These are phyloP conservation scores for Cepphus grylle DNA, from an alignment of 2,113 vertebrate genomes.

Conservation along the genomic window DNA sequence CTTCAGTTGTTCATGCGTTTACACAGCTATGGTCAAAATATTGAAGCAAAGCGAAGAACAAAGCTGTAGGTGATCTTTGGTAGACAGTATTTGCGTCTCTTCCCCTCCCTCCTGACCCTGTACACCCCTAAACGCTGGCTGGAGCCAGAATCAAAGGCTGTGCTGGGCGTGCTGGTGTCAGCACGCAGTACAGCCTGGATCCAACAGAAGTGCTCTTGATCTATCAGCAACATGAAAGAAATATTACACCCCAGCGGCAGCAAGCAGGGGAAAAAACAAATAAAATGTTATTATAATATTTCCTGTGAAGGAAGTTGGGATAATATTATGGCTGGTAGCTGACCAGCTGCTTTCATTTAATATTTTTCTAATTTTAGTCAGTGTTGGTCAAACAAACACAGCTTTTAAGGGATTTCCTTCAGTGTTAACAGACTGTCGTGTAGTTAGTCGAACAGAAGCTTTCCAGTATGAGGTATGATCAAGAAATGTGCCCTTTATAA, in stretches of 20 bases:
- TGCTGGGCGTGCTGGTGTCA: not conserved
- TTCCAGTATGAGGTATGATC: conserved; percentile 33
- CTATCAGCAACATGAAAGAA: conserved; percentile 20
- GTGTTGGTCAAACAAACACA: conserved; percentile 63
- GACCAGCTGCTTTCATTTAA: conserved; percentile 66
- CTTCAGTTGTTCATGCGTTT: not conserved
- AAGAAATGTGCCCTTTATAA: conserved; percentile 16
- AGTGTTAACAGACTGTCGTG: conserved; percentile 26
- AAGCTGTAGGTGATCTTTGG: not conserved
- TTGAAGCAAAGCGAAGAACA: not conserved
- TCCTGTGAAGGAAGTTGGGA: conserved; percentile 53
- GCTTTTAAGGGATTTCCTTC: conserved; percentile 59
- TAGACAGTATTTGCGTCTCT: not conserved
- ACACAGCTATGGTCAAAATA: not conserved
- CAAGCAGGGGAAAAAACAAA: conserved; percentile 17
- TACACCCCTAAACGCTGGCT: not conserved
- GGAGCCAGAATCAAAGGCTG: not conserved
- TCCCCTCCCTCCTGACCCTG: not conserved
- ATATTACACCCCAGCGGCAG: conserved; percentile 25
- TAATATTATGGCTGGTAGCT: conserved; percentile 60
- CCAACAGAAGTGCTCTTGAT: conserved; percentile 50
- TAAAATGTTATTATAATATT: conserved; percentile 49
- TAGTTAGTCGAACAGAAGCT: conserved; percentile 34
- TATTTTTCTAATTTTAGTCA: conserved; percentile 67
- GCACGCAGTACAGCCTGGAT: not conserved